Conservation (phyloP, 2,113 vertebrate species). For the Xenotilapia longispinis region DNA sequence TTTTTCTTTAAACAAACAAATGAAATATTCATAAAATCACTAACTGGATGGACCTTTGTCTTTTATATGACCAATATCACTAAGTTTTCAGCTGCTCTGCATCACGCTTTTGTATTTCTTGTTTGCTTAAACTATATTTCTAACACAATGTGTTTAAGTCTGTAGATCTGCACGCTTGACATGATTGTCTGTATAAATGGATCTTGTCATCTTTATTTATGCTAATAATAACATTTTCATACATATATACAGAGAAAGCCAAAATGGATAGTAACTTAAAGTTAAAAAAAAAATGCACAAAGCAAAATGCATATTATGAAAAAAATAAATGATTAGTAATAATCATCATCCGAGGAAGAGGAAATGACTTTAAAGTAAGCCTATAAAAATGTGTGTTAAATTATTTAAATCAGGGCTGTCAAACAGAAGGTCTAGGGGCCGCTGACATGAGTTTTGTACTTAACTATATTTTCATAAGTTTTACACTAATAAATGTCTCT, state of each 20-base stretch:
- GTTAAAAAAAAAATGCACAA: accelerated
- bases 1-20: background rate
- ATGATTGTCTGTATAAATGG: background rate
- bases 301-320: background rate
- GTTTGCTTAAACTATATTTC: background rate
- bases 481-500: background rate
- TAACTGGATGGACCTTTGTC: background rate
- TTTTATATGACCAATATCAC: background rate
- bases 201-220: background rate
- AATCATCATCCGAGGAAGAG: background rate
- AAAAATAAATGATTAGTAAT: background rate
- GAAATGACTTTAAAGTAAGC: background rate
- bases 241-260: background rate
- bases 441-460: background rate
- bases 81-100: background rate
- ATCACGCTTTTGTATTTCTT: background rate
- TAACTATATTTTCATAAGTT: accelerated
- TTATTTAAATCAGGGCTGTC: background rate
- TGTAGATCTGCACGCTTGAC: background rate
- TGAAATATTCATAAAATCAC: background rate
- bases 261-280: background rate
- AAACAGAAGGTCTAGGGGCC: background rate
- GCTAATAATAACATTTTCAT: background rate
- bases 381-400: background rate
- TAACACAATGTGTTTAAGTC: background rate